phyloP scores from a whole-genome alignment of 2,888 invertebrate species.

The Acrocyrtus sp. region DNA sequence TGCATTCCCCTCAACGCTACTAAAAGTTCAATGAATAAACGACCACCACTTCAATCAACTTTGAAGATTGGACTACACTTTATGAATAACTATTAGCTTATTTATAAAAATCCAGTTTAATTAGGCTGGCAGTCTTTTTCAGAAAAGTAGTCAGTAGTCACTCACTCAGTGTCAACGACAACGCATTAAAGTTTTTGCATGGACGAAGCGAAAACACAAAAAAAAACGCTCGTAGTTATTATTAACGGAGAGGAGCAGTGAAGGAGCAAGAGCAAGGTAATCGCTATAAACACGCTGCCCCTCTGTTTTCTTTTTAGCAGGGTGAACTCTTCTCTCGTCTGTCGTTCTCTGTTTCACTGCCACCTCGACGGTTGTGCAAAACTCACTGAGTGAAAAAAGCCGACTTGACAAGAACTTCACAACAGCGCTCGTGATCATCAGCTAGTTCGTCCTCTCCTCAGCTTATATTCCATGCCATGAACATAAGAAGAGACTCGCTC shows the following conservation, averaged over 20 bases:
- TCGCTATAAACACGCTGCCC: no score
- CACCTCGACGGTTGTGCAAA: slow-evolving; percentile 57
- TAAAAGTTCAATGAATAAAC: no score
- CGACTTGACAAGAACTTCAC: slow-evolving; percentile 56
- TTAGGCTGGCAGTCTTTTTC: neutral
- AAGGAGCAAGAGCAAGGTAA: neutral
- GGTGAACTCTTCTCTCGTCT: neutral
- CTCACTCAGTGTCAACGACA: neutral
- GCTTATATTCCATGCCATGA: no score
- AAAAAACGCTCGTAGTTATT: no score
- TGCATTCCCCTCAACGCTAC: no score
- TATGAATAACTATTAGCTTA: neutral
- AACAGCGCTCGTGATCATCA: no score
- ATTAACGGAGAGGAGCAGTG: neutral
- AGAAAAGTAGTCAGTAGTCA: neutral
- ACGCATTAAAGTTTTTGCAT: neutral
- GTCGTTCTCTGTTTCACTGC: slow-evolving; percentile 35
- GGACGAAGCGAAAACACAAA: neutral
- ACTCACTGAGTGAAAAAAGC: slow-evolving; percentile 58
- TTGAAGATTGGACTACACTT: no score
- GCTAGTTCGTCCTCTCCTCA: neutral
- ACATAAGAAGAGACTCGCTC: neutral
- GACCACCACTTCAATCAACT: no score
- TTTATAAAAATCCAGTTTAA: neutral
- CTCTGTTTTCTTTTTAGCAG: no score